These are phyloP conservation scores for Agrilus mali DNA, from an alignment of 2,888 invertebrate species.

Conservation along the genomic window DNA sequence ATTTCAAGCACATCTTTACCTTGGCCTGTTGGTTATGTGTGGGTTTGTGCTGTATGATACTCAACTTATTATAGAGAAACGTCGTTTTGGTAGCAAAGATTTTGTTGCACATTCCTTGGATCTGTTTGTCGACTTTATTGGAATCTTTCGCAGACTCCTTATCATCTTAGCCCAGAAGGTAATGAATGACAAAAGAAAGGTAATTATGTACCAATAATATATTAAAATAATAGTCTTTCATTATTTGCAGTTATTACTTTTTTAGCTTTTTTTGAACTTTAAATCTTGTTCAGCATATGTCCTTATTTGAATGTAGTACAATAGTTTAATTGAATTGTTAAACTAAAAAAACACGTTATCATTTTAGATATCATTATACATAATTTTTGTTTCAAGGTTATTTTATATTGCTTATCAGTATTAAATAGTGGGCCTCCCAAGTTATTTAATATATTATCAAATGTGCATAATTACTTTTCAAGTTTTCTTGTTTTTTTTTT, in stretches of 20 bases:
- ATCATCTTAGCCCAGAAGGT: slow-evolving; percentile 87
- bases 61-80: slow-evolving; percentile 91
- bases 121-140: slow-evolving; percentile 88
- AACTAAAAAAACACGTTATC: too few species aligned
- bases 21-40: slow-evolving; percentile 84
- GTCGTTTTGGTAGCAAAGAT: slow-evolving; percentile 80
- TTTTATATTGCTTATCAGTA: too few species aligned
- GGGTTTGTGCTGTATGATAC: slow-evolving; percentile 95
- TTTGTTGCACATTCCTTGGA: slow-evolving; percentile 86
- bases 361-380: too few species aligned
- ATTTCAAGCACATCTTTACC: slow-evolving; percentile 66
- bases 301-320: background rate
- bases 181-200: slow-evolving; percentile 22
- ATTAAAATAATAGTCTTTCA: too few species aligned
- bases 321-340: too few species aligned
- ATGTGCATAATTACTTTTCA: too few species aligned
- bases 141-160: slow-evolving; percentile 83
- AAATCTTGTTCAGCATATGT: background rate
- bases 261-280: background rate
- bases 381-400: too few species aligned
- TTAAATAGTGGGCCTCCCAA: too few species aligned
- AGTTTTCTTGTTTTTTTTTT: too few species aligned
- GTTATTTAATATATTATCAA: too few species aligned
- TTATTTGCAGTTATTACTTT: background rate
- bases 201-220: background rate